These are phyloP conservation scores for Sus cebifrons DNA, from an alignment of 2,797 vertebrate species.

Conservation along the genomic window DNA sequence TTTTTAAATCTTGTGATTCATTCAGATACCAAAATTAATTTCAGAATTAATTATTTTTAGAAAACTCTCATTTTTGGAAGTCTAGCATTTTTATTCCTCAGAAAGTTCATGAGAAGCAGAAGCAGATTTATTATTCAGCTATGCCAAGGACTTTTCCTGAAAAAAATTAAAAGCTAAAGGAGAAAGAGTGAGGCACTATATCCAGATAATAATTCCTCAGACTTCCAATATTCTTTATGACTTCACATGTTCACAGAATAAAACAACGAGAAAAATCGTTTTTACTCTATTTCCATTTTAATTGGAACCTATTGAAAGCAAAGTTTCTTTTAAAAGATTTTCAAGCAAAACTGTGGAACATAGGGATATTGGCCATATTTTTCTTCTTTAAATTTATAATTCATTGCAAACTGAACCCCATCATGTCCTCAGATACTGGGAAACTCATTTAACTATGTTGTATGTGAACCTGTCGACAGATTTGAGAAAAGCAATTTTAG, in stretches of 20 bases:
- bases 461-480: conserved; percentile 77
- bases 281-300: conserved; percentile 29
- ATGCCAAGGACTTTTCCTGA: neutral
- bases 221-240: neutral
- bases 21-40: conserved; percentile 40
- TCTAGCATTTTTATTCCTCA: neutral
- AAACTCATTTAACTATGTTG: conserved; percentile 84
- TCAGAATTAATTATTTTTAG: conserved; percentile 35
- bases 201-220: neutral
- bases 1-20: neutral
- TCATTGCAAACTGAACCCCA: conserved; percentile 59
- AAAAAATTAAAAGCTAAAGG: neutral
- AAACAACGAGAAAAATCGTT: neutral
- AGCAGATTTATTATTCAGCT: neutral
- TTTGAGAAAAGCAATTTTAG: conserved; percentile 86
- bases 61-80: neutral
- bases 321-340: conserved; percentile 9
- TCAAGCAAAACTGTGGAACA: conserved; percentile 29
- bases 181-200: neutral
- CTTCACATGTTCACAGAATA: neutral
- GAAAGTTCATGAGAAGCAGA: neutral
- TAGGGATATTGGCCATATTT: neutral
- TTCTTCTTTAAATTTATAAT: conserved; percentile 69
- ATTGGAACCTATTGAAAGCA: conserved; percentile 5
- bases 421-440: conserved; percentile 73